A percentile compares a stretch with the other conserved stretches of the same genome.
Conservation (phyloP, 2,797 vertebrate species). For the Chelidonichthys spinosus region DNA sequence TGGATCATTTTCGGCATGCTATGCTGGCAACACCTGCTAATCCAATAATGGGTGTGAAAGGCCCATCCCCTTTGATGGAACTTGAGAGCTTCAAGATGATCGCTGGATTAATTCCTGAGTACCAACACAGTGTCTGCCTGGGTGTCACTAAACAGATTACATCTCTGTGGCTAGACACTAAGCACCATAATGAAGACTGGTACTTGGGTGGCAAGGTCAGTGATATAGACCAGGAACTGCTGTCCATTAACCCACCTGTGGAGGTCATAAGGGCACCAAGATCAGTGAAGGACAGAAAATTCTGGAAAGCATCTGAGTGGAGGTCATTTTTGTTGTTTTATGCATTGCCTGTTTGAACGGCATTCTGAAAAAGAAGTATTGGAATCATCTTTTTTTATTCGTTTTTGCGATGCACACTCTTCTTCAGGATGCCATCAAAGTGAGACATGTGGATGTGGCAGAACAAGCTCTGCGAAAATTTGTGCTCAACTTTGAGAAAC, state of each 20-base stretch:
- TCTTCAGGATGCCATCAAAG: neutral
- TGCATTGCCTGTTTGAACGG: constrained; percentile 9
- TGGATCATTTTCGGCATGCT: constrained; percentile 37
- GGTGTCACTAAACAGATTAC: constrained; percentile 33
- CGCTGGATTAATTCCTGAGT: constrained; percentile 40
- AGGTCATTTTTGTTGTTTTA: constrained; percentile 7
- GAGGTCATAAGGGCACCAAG: too few relatives aligned
- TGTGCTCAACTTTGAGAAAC: neutral
- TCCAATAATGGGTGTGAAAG: constrained; percentile 16
- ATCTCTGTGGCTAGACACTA: constrained; percentile 10
- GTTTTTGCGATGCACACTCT: constrained; percentile 5
- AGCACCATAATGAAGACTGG: too few relatives aligned
- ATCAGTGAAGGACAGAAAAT: too few relatives aligned
- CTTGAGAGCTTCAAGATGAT: constrained; percentile 43
- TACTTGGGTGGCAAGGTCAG: neutral
- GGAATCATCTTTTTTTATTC: constrained; percentile 6
- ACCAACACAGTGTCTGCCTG: constrained; percentile 51
- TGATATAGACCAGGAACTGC: too few relatives aligned
- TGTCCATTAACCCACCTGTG: neutral
- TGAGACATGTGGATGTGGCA: neutral
- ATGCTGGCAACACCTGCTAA: constrained; percentile 28
- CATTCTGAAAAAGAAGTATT: neutral
- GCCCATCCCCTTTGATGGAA: constrained; percentile 10
- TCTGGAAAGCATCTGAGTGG: too few relatives aligned
- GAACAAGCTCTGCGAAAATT: too few relatives aligned